Evolutionary conservation across 2,888 invertebrate genomes (phyloP), one percentile per base, ranked within the genome.

Genomic region (Cryptocephalus moraei): DNA sequence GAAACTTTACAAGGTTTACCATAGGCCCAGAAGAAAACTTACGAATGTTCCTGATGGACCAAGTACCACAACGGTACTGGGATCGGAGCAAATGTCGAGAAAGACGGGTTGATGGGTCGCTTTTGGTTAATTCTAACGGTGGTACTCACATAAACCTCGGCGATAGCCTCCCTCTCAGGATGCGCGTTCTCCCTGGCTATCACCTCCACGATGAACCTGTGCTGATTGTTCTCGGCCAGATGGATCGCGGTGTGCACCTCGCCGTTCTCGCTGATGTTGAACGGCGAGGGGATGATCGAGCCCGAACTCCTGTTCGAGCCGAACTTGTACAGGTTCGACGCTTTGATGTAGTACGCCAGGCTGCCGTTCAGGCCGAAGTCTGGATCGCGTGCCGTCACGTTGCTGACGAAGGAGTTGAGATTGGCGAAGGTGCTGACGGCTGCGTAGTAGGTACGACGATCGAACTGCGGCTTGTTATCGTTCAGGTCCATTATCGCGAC

Each of bases 211-310:
- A 88, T 80, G 64, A 93, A 93, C 41, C 90, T 74, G 63, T 91
- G 89, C 60, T 91, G 90, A 63, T 88, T 88, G 68, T 91, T 92
- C 63, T 92, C 91, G 0, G 88, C 84, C 81, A 92, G 84, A 60
- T 86, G 85, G 32, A 84, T 80, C 0, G 89, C 84, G 0, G 91
- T 91, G 49, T 78, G 77, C 32, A 90, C 69, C 67, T 78, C 71
- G 55, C 89, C 88, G 56, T 79, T 79, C 44, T 81, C 79, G 1
- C 81, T 81, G 6, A 89, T 82, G 52, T 84, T 84, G 62, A 92
- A 92, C 0, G 92, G 92, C 38, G 90, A 89, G 0, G 91, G 91
- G 13, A 91, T 86, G 13, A 92, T 86, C 0, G 90, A 90, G 0
- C 91, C 91, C 4, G 86, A 86, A 14, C 86, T 80, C 60, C 80